Evolutionary conservation across 2,113 vertebrate genomes (phyloP).

Genomic region (Callionymus lyra): DNA sequence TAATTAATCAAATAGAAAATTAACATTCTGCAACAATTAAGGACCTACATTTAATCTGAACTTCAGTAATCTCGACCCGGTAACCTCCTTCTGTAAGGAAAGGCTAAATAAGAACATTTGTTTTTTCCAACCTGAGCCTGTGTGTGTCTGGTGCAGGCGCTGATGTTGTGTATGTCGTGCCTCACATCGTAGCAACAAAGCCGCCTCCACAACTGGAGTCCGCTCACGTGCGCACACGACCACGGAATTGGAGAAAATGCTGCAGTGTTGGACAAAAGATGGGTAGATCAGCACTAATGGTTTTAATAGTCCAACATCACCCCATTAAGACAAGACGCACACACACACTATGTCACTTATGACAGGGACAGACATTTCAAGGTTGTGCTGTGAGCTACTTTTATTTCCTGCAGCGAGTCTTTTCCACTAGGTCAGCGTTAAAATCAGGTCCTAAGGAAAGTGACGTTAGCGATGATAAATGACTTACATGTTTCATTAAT

Average conservation of each 20-base stretch:
- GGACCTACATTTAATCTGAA: too few species aligned
- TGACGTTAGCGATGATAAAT: slow-evolving; percentile 63
- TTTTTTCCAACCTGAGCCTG: too few species aligned
- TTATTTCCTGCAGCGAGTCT: slow-evolving; percentile 13
- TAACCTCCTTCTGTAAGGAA: too few species aligned
- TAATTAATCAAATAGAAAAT: too few species aligned
- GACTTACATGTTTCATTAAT: slow-evolving; percentile 61
- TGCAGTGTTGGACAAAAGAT: slow-evolving; percentile 17
- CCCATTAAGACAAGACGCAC: slow-evolving; percentile 16
- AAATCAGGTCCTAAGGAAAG: slow-evolving; percentile 50
- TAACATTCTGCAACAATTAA: too few species aligned
- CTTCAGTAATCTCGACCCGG: too few species aligned
- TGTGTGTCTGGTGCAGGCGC: too few species aligned
- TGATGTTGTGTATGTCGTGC: too few species aligned
- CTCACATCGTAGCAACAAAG: too few species aligned
- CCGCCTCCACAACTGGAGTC: too few species aligned
- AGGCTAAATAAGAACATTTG: too few species aligned
- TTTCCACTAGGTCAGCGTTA: slow-evolving; percentile 51
- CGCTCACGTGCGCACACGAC: slow-evolving; percentile 12
- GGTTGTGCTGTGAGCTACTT: slow-evolving; percentile 21
- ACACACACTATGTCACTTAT: slow-evolving; percentile 11
- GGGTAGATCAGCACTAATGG: slow-evolving; percentile 32
- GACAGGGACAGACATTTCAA: slow-evolving; percentile 31
- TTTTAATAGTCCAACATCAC: slow-evolving; percentile 46
- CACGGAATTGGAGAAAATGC: slow-evolving; percentile 28